Base-by-base conservation (phyloP, 2,797 vertebrate species). In the Eospalax fontanierii region DNA sequence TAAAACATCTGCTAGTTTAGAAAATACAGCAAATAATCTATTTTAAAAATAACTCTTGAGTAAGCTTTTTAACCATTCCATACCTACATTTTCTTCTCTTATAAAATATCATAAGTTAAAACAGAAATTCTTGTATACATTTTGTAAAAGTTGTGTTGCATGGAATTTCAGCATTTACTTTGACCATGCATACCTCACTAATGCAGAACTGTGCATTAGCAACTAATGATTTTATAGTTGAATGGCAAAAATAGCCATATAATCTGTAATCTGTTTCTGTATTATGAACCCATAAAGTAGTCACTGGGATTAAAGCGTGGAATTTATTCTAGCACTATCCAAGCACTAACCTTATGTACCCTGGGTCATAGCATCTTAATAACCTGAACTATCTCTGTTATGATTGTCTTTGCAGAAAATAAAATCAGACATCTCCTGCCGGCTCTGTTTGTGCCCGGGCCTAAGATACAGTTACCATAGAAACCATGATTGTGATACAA, bases 391-490 rank as follows among this genome's bases (percentile, higher is more conserved):
- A 83, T 94, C 95, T 96, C 74, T 98, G 96, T 97, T 96, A 89
- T 61, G 66, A 97, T 97, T 97, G 95, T 97, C 98, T 98, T 94
- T 22, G 4, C 79, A 98, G 96, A 97, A 98, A 98, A 98, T 96
- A 98, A 97, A 98, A 97, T 96, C 97, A 97, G 84, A 95, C 97
- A 95, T 98, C 96, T 98, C 96, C 96, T 79, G 92, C 97, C 97
- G 97, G 95, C 96, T 98, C 97, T 98, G 98, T 98, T 98, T 98
- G 97, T 98, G 96, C 97, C 98, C 98, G 95, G 97, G 97, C 96
- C 97, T 96, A 97, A 98, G 98, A 98, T 97, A 98, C 97, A 97
- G 98, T 99, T 98, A 97, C 98, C 98, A 99, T 99, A 98, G 98
- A 98, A 99, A 99, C 98, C 94, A 94, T 96, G 97, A 98, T 90